phyloP scores from a whole-genome alignment of 2,888 invertebrate genomes.

The Thymelicus acteon region DNA sequence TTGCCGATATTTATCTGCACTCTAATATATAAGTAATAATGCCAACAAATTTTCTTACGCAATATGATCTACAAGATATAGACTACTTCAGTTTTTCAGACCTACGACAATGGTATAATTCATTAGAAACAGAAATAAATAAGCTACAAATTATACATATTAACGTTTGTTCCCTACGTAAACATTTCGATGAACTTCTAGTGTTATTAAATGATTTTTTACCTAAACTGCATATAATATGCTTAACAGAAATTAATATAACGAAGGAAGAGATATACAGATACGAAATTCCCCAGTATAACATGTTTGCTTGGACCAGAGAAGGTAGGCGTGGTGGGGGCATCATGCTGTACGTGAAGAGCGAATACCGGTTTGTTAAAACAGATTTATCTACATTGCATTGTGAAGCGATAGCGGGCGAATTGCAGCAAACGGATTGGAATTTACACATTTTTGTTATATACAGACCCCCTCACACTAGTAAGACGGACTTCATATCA shows the following conservation, averaged over 20 bases:
- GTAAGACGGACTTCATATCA: too few species aligned
- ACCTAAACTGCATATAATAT: background rate
- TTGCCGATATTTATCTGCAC: too few species aligned
- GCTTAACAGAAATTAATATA: conserved; percentile 1
- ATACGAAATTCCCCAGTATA: background rate
- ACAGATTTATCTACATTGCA: too few species aligned
- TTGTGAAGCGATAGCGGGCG: too few species aligned
- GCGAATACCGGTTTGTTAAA: too few species aligned
- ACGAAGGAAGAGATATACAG: background rate
- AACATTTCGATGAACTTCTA: background rate
- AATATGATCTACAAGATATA: background rate
- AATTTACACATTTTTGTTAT: too few species aligned
- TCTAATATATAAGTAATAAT: too few species aligned
- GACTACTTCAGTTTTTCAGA: background rate
- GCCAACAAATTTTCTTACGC: too few species aligned
- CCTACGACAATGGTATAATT: background rate
- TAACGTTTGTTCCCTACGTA: background rate
- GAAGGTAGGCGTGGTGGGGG: conserved; percentile 8
- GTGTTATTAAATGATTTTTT: background rate
- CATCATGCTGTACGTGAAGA: background rate
- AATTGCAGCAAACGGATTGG: too few species aligned
- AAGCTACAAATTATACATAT: background rate
- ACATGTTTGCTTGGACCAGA: conserved; percentile 8
- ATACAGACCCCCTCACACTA: too few species aligned
- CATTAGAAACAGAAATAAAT: background rate